phyloP scores from a whole-genome alignment of 2,113 vertebrate species.

The Panthera uncia region DNA sequence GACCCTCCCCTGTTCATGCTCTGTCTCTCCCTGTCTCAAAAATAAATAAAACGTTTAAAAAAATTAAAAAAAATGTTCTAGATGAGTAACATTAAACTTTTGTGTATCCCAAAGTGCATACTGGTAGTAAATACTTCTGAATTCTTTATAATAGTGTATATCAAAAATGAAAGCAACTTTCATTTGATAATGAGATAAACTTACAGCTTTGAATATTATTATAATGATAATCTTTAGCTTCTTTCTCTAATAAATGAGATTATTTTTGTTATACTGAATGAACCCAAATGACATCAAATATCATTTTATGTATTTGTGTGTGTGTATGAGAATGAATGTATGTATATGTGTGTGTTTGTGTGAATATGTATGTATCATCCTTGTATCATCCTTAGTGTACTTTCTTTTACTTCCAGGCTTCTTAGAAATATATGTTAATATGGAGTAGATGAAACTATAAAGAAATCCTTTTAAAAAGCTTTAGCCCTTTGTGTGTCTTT shows the following conservation, averaged over 20 bases:
- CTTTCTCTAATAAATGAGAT: neutral
- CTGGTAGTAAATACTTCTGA: neutral
- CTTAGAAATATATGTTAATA: constrained; percentile 6
- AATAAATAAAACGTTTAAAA: no score
- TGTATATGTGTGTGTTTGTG: neutral
- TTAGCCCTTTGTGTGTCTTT: neutral
- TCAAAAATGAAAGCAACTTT: neutral
- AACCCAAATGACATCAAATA: neutral
- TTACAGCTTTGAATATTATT: neutral
- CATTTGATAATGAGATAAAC: neutral
- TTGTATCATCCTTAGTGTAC: neutral
- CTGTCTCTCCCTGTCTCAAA: no score
- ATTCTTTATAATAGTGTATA: neutral
- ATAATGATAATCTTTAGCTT: neutral
- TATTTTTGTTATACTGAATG: neutral
- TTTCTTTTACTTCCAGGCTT: neutral
- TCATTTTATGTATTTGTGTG: neutral
- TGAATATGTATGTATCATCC: no score
- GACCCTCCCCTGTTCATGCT: no score
- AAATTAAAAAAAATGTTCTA: neutral
- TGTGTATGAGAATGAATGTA: neutral
- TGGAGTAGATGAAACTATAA: constrained; percentile 29
- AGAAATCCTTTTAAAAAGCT: neutral
- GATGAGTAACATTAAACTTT: neutral
- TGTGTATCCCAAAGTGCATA: neutral